Percentiles rank a stretch among this genome's conserved stretches.
Evolutionary conservation across 2,113 vertebrate species (phyloP).

Genomic region (Limnothrissa miodon): DNA sequence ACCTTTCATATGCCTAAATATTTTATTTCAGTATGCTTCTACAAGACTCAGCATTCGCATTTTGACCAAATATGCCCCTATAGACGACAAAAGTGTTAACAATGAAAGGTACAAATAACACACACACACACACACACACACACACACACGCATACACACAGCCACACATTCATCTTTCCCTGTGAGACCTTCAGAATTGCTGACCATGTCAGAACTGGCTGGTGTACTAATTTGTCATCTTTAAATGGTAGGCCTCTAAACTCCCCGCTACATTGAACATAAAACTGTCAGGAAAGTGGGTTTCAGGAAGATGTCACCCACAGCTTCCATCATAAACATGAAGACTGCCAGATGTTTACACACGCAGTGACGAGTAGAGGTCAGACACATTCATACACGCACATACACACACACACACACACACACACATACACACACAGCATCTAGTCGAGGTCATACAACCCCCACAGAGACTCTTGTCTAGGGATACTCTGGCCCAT

Average conservation of each 20-base stretch:
- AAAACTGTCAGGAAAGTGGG: background rate
- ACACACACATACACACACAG: background rate
- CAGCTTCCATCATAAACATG: background rate
- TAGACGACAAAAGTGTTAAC: background rate
- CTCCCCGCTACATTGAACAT: background rate
- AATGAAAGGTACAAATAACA: too few relatives aligned
- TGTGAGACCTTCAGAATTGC: conserved; percentile 47
- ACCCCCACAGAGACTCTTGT: background rate
- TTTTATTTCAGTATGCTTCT: background rate
- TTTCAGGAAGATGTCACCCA: background rate
- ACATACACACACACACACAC: background rate
- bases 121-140: background rate
- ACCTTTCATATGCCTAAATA: too few relatives aligned
- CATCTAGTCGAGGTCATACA: background rate
- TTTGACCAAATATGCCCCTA: background rate
- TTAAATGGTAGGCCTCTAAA: background rate
- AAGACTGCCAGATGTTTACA: background rate
- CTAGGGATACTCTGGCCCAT: background rate
- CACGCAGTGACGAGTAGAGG: conserved; percentile 43
- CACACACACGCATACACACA: background rate
- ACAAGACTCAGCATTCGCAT: background rate
- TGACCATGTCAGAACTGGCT: background rate
- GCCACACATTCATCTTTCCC: conserved; percentile 58
- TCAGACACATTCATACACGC: conserved; percentile 35
- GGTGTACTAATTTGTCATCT: background rate